phyloP scores from a whole-genome alignment of 2,113 vertebrate genomes.

The Nettapus auritus region DNA sequence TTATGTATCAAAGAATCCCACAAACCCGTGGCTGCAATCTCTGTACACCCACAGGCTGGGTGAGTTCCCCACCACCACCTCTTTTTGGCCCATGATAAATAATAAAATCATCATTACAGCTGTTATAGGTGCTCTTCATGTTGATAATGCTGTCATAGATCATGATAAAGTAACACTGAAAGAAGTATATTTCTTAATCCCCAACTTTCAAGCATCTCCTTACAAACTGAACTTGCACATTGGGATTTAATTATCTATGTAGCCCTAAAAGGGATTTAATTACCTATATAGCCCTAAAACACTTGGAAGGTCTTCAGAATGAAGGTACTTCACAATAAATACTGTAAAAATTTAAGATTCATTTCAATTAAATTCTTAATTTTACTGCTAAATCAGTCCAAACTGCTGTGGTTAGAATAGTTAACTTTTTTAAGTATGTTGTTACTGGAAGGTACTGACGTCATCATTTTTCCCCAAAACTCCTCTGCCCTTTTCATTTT shows the following conservation, averaged over 20 bases:
- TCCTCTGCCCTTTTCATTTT: background rate
- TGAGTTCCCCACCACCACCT: background rate
- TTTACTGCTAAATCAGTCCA: background rate
- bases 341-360: background rate
- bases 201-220: background rate
- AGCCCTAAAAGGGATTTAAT: background rate
- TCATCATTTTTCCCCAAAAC: background rate
- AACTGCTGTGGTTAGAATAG: background rate
- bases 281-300: background rate
- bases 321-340: background rate
- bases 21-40: too few relatives aligned
- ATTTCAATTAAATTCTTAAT: background rate
- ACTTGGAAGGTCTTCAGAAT: background rate
- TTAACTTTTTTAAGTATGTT: background rate
- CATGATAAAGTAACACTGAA: background rate
- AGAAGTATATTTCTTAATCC: background rate
- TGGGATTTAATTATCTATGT: background rate
- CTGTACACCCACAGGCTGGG: too few relatives aligned
- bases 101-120: background rate
- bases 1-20: too few relatives aligned
- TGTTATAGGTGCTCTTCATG: background rate
- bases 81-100: background rate
- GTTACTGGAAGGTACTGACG: background rate
- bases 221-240: background rate
- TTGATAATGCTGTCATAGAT: background rate